A percentile compares a stretch with the other conserved stretches of the same genome.
These are phyloP conservation scores for Lepidonotus clava DNA, from an alignment of 2,888 invertebrate genomes.

Conservation along the genomic window DNA sequence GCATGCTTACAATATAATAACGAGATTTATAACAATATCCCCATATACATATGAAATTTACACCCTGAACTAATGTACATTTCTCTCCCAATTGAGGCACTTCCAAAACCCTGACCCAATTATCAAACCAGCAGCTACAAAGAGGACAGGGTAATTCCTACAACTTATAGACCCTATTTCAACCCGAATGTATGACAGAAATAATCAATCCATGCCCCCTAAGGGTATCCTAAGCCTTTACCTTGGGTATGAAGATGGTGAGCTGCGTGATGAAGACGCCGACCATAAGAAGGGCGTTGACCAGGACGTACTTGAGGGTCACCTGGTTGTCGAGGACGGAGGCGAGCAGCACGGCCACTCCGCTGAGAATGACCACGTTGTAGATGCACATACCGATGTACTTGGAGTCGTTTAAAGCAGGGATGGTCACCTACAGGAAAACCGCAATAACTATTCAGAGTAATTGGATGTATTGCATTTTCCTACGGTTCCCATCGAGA, in stretches of 20 bases:
- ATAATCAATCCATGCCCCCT: too few relatives aligned
- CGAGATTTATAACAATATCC: too few relatives aligned
- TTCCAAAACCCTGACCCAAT: background rate
- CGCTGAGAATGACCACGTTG: slow-evolving; percentile 59
- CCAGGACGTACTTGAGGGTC: slow-evolving; percentile 55
- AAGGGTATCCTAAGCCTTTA: background rate
- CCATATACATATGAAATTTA: too few relatives aligned
- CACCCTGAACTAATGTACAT: background rate
- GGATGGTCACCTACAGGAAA: slow-evolving; percentile 61
- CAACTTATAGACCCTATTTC: too few relatives aligned
- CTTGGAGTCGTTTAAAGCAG: slow-evolving; percentile 67
- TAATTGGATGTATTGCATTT: background rate
- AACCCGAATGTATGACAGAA: too few relatives aligned
- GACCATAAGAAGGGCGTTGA: slow-evolving; percentile 54
- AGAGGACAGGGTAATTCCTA: background rate
- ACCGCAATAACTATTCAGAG: background rate
- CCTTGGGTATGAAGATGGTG: slow-evolving; percentile 62
- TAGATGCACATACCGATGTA: slow-evolving; percentile 66
- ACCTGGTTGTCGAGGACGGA: slow-evolving; percentile 55
- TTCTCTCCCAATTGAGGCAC: background rate
- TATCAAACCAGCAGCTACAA: background rate
- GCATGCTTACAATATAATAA: too few relatives aligned
- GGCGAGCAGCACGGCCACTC: slow-evolving; percentile 58
- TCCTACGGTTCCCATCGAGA: background rate
- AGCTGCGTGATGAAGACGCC: slow-evolving; percentile 59